Conservation (phyloP, 1,140 invertebrate species). For the Drosophila malerkotliana region DNA sequence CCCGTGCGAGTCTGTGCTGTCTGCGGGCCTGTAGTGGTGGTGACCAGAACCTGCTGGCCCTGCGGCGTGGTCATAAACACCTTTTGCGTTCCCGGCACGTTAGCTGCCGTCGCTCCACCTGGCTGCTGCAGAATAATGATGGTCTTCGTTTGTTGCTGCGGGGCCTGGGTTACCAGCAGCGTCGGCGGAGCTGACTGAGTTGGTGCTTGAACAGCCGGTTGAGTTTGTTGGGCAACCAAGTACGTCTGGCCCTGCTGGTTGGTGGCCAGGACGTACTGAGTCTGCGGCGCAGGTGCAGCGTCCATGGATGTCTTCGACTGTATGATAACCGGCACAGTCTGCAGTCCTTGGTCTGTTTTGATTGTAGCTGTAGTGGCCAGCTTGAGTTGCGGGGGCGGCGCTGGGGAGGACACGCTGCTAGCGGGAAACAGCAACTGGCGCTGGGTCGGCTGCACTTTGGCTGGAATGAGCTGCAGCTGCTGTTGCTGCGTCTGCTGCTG, state of each 20-base stretch:
- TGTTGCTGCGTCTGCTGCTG: slow-evolving; percentile 37
- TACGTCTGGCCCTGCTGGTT: slow-evolving; percentile 85
- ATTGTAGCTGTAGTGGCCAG: slow-evolving; percentile 80
- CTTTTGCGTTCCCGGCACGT: slow-evolving; percentile 84
- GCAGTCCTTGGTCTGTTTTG: slow-evolving; percentile 83
- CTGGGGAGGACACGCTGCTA: slow-evolving; percentile 32
- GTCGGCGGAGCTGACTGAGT: slow-evolving; percentile 51
- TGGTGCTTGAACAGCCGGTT: slow-evolving; percentile 65
- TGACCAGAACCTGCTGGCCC: slow-evolving; percentile 88
- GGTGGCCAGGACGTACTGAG: slow-evolving; percentile 79
- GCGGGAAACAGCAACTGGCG: slow-evolving; percentile 60
- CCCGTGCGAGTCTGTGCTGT: slow-evolving; percentile 32
- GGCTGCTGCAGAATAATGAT: slow-evolving; percentile 90
- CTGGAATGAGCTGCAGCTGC: slow-evolving; percentile 62
- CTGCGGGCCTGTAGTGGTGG: slow-evolving; percentile 80
- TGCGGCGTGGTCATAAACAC: slow-evolving; percentile 88
- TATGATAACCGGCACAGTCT: slow-evolving; percentile 84
- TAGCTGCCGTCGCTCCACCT: slow-evolving; percentile 44
- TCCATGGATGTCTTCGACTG: slow-evolving; percentile 82
- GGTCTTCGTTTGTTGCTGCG: slow-evolving; percentile 86
- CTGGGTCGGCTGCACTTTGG: slow-evolving; percentile 62
- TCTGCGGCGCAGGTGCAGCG: slow-evolving; percentile 63
- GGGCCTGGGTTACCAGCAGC: slow-evolving; percentile 80
- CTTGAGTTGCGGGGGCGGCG: slow-evolving; percentile 60
- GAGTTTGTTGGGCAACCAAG: slow-evolving; percentile 85